These are phyloP conservation scores for Neosilurus hyrtlii DNA, from an alignment of 2,797 vertebrate species.

Conservation along the genomic window DNA sequence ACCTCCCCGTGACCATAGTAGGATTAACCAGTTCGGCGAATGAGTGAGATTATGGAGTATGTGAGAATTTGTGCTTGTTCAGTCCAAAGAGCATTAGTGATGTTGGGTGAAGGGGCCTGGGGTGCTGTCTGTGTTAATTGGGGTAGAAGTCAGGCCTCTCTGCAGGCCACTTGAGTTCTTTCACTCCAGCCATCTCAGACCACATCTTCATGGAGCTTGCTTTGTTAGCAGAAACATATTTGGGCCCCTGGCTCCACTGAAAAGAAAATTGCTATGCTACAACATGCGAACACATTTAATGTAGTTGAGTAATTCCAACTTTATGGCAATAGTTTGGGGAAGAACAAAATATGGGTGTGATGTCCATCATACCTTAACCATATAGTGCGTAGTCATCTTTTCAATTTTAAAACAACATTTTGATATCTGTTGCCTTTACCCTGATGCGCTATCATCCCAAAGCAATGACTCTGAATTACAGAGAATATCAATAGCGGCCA, in stretches of 20 bases:
- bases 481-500: conserved; percentile 43
- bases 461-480: conserved; percentile 42
- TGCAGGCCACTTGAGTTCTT: neutral
- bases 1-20: too few species aligned
- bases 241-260: neutral
- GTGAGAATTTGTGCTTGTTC: conserved; percentile 2
- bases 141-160: neutral
- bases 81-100: neutral
- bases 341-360: neutral
- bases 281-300: neutral
- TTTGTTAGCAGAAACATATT: neutral
- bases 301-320: neutral
- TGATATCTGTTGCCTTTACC: conserved; percentile 8
- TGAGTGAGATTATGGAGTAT: neutral
- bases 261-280: neutral
- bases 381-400: neutral
- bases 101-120: neutral
- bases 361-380: neutral
- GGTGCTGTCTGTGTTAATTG: neutral
- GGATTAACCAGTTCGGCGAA: too few species aligned
- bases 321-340: neutral
- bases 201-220: neutral
- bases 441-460: conserved; percentile 14
- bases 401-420: neutral
- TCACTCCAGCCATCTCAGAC: neutral